phyloP scores from a whole-genome alignment of 2,797 vertebrate genomes.

The Hephaestus fuliginosus region DNA sequence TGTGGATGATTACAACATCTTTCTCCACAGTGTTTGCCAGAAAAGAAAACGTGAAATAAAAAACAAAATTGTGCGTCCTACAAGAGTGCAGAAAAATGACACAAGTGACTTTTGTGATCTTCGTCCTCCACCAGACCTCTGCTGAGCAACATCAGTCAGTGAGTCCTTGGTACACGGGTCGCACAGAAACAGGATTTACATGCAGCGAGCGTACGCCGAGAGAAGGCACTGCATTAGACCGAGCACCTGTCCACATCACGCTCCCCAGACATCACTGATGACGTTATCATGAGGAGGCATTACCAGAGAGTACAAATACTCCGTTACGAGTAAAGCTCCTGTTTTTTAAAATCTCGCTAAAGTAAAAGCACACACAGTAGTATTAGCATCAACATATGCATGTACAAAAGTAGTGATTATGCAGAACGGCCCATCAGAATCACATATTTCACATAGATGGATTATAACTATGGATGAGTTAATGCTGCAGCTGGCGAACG shows the following conservation, averaged over 20 bases:
- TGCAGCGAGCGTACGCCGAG: conserved; percentile 7
- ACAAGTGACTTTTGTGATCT: conserved; percentile 26
- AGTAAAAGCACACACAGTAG: neutral
- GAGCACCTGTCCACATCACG: conserved; percentile 33
- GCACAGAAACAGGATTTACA: conserved; percentile 3
- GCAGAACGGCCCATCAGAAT: neutral
- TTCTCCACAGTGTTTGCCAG: neutral
- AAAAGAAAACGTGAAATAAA: conserved; percentile 7
- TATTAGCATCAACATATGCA: neutral
- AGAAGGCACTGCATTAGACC: conserved; percentile 8
- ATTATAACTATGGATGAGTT: neutral
- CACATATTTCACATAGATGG: neutral
- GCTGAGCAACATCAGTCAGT: neutral
- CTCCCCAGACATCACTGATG: conserved; percentile 39
- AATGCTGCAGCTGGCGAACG: neutral
- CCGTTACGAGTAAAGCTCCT: no score
- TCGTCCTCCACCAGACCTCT: conserved; percentile 36
- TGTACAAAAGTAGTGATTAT: neutral
- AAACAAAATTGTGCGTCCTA: neutral
- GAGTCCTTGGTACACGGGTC: neutral
- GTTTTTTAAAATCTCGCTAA: no score
- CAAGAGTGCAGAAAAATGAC: conserved; percentile 24
- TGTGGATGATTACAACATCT: neutral
- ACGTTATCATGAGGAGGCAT: conserved; percentile 50
- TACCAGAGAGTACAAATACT: no score